Base-by-base conservation (phyloP, 1,140 invertebrate species). In the Cotesia typhae region DNA sequence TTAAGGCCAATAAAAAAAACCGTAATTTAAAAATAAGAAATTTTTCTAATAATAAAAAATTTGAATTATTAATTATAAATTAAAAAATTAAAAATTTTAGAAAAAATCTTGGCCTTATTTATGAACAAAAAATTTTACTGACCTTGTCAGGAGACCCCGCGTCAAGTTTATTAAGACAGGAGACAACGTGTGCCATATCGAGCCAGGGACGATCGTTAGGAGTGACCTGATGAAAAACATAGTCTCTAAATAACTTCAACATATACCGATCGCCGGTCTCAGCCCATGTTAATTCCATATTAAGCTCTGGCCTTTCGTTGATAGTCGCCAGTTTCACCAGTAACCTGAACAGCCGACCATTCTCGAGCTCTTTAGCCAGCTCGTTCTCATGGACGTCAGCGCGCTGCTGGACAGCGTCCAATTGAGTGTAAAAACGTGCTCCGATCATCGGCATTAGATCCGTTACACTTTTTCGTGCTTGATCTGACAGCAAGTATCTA, bases 371-470 rank as follows among this genome's bases (percentile, higher is more conserved):
- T 84, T 95, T 96, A 1, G 93, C 89, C 38, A 99, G 84, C 82
- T 98, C 96, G 73, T 95, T 92, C 78, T 99, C 96, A 59, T 98
- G 87, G 14, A 94, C 90, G 83, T 99, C 97, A 35, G 92, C 92
- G 66, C 94, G 92, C 53, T 94, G 88, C 80, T 98, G 95, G 5
- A 95, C 90, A 3, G 94, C 92, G 85, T 99, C 97, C 76, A 99
- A 88, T 86, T 99, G 96, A 3, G 94, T 96, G 83, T 98, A 99
- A 87, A 98, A 98, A 73, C 96, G 88, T 6, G 97, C 97, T 51
- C 98, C 98, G 80, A 99, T 98, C 96, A 99, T 99, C 7, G 97
- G 97, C 98, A 99, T 99, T 73, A 99, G 90, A 88, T 99, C 97
- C 76, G 96, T 97, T 14, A 99, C 94, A 75, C 91, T 94, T 79